Base-by-base conservation (phyloP, 2,113 vertebrate genomes). In the Notechis scutatus region DNA sequence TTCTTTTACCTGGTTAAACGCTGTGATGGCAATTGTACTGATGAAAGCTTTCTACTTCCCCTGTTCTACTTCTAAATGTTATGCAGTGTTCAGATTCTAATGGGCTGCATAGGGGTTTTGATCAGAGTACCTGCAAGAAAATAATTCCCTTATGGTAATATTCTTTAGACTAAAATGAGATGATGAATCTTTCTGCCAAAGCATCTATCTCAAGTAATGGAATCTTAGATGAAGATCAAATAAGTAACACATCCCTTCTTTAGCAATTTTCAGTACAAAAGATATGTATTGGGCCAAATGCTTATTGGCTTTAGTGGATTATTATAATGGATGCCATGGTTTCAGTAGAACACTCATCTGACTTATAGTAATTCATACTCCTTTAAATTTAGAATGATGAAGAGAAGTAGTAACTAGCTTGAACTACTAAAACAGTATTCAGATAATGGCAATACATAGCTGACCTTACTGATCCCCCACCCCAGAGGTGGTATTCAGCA, bases 41-140 rank as follows among this genome's bases (percentile, higher is more conserved):
- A 56, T 93, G 86, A 74, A 92, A 94, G 89, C 85, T 34, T 95
- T 26, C 1, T 1, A 4, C 91, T 95, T 91, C 91, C 52, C 0
- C 42, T 88, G 18, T 0, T 45, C 45, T 45, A 45, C 45, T 93
- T 59, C 57, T 45, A 50, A 90, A 42, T 45, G 24, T 94, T 93
- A 92, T 54, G 61, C 64, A 91, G 89, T 52, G 92, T 95, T 94
- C 34, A 92, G 81, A 26, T 94, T 94, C 91, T 95, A 91, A 95
- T 91, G 92, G 86, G 52, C 29, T 20, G 90, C 2, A 0, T 18
- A 56, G 87, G 85, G 59, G 3, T 69, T 91, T 90, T 90, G 90
- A 55, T 95, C 88, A 92, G 52, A 61, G 29, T 18, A 26, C 92
- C 88, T 52, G 39, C 29, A 21, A 64, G 74, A 29, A 61, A 24